Conservation (phyloP, 2,113 vertebrate species). For the Pygoscelis adeliae region DNA sequence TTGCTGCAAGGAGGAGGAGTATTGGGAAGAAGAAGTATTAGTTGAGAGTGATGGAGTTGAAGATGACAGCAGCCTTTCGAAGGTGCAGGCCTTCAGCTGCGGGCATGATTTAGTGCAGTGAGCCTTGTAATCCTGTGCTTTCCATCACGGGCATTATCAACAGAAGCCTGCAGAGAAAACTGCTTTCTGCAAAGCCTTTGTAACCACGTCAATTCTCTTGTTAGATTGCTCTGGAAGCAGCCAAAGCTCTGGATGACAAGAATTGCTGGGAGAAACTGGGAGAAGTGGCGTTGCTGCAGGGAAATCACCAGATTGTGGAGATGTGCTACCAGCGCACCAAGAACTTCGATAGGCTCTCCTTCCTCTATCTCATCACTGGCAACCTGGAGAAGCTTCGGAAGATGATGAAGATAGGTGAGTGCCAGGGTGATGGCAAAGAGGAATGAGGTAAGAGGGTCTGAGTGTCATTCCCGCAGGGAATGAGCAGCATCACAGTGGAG, state of each 20-base stretch:
- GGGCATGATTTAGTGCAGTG: not conserved
- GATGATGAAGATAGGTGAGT: conserved; percentile 98
- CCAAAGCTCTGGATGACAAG: conserved; percentile 93
- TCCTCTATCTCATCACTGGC: conserved; percentile 96
- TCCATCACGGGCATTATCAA: fast-evolving
- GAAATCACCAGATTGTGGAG: conserved; percentile 98
- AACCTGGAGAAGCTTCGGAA: conserved; percentile 96
- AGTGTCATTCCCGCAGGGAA: not conserved
- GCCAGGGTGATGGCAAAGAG: not conserved
- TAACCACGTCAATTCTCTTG: not conserved
- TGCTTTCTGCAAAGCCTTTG: not conserved
- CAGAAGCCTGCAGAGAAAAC: not conserved
- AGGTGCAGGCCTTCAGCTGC: not conserved
- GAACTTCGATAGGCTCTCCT: conserved; percentile 96
- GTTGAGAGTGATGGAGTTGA: not conserved
- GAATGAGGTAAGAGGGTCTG: not conserved
- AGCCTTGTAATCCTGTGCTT: not conserved
- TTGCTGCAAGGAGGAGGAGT: not conserved
- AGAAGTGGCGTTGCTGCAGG: conserved; percentile 91
- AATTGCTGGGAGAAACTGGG: conserved; percentile 96
- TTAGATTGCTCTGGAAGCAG: conserved; percentile 92
- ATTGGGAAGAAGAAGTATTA: not conserved
- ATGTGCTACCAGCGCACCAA: conserved; percentile 99
- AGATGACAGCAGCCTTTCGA: not conserved
- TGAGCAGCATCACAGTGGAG: too few relatives aligned